Percentiles rank a stretch among this genome's conserved stretches.
Evolutionary conservation across 37 sponge, comb jelly and placozoan genomes (phyloP).

Genomic region (Tethya wilhelma): DNA sequence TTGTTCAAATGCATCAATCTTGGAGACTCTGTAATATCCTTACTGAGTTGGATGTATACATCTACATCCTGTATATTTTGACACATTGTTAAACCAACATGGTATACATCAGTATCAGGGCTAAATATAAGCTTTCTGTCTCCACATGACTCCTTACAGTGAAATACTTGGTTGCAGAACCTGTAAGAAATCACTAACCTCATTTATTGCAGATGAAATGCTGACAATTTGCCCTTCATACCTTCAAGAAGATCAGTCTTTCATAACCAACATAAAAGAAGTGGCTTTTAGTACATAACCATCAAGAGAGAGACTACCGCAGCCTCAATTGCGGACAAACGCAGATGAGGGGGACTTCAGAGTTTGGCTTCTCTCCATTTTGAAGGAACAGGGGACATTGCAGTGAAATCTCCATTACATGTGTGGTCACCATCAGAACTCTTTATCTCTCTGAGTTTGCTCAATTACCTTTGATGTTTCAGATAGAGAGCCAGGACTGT

Average conservation of each 20-base stretch:
- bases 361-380: too few relatives aligned
- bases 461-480: constrained; percentile 24
- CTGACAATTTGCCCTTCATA: not conserved
- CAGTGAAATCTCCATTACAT: too few relatives aligned
- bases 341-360: too few relatives aligned
- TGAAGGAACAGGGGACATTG: not conserved
- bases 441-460: constrained; percentile 2
- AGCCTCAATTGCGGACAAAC: not conserved
- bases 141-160: not conserved
- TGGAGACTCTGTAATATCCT: not conserved
- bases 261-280: constrained; percentile 8
- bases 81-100: constrained; percentile 1
- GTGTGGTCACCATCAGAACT: too few relatives aligned
- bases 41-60: not conserved
- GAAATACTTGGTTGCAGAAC: not conserved
- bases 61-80: not conserved
- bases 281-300: constrained; percentile 20
- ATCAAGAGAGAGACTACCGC: not conserved
- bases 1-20: not conserved
- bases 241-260: not conserved
- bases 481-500: not conserved
- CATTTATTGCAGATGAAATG: not conserved
- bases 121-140: not conserved
- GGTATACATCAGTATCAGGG: constrained; percentile 43
- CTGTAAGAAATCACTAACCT: not conserved